Conservation (phyloP, 2,797 vertebrate genomes). For the Siniperca scherzeri region DNA sequence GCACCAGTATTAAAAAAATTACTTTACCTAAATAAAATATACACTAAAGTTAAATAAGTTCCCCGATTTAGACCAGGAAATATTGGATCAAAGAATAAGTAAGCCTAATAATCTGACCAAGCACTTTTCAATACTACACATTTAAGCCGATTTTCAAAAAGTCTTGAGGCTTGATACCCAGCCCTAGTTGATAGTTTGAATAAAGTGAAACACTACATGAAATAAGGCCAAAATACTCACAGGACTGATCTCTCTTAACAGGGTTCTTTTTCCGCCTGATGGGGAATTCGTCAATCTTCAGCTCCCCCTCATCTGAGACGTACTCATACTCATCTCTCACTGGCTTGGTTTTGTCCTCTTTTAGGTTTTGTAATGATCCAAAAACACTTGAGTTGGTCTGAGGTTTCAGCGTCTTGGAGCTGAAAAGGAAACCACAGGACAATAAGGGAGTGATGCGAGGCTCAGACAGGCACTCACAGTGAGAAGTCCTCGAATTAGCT, state of each 20-base stretch:
- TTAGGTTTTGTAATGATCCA: slow-evolving; percentile 96
- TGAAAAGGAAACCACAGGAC: slow-evolving; percentile 75
- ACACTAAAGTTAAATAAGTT: background rate
- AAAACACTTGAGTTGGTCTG: slow-evolving; percentile 93
- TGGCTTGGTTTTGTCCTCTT: slow-evolving; percentile 96
- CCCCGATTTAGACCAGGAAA: background rate
- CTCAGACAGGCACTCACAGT: slow-evolving; percentile 45
- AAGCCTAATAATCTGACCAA: background rate
- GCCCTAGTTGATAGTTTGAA: background rate
- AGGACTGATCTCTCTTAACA: slow-evolving; percentile 94
- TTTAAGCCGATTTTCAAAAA: background rate
- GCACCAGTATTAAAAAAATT: background rate
- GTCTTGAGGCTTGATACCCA: background rate
- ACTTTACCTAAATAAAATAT: background rate
- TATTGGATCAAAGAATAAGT: background rate
- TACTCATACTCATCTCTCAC: slow-evolving; percentile 98
- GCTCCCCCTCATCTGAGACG: slow-evolving; percentile 97
- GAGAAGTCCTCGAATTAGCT: slow-evolving; percentile 66
- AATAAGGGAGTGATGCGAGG: slow-evolving; percentile 46
- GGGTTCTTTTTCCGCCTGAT: slow-evolving; percentile 97
- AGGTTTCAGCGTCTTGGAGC: slow-evolving; percentile 94
- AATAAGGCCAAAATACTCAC: slow-evolving; percentile 85
- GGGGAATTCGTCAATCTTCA: slow-evolving; percentile 99
- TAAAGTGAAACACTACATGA: slow-evolving; percentile 15
- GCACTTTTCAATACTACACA: background rate